phyloP scores from a whole-genome alignment of 2,113 vertebrate species.

The Cairina moschata region DNA sequence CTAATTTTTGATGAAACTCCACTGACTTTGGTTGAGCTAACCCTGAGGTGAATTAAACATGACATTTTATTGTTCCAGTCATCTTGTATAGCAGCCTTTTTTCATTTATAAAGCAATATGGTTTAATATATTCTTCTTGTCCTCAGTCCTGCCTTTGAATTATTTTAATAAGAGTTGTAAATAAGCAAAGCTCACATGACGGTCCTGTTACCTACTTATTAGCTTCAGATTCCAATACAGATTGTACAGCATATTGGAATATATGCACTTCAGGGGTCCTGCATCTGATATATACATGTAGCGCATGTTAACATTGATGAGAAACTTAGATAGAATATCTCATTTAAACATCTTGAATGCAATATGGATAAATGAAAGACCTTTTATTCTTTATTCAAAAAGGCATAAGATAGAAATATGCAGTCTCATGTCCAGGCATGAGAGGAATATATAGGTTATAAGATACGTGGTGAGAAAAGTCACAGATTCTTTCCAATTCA shows the following conservation, averaged over 20 bases:
- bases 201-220: slow-evolving; percentile 4
- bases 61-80: slow-evolving; percentile 24
- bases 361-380: neutral
- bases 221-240: slow-evolving; percentile 21
- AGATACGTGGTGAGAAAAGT: neutral
- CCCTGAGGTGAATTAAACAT: slow-evolving; percentile 4
- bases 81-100: neutral
- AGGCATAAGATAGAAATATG: neutral
- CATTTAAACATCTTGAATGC: slow-evolving; percentile 1
- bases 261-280: neutral
- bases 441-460: slow-evolving; percentile 9
- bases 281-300: neutral
- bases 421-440: neutral
- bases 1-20: neutral
- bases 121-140: slow-evolving; percentile 31
- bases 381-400: slow-evolving; percentile 1
- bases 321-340: slow-evolving; percentile 7
- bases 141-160: slow-evolving; percentile 28
- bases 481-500: neutral
- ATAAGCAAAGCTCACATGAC: slow-evolving; percentile 22
- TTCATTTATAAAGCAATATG: slow-evolving; percentile 12
- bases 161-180: slow-evolving; percentile 51
- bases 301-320: neutral
- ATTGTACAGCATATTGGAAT: neutral
- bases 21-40: neutral